Evolutionary conservation across 1,140 invertebrate genomes (phyloP).

Genomic region (Aporrectodea caliginosa): DNA sequence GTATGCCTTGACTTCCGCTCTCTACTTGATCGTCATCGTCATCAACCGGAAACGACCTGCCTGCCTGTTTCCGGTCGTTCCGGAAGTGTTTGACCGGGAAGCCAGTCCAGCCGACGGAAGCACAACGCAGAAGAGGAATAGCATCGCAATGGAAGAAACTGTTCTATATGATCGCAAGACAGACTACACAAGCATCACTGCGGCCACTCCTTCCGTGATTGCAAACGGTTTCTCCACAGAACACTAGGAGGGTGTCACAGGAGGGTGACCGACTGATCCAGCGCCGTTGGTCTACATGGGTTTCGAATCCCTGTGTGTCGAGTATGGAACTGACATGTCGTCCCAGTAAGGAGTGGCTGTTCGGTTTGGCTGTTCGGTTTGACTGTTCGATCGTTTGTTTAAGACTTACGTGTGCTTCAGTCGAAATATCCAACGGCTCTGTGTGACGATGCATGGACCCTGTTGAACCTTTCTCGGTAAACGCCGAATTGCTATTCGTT

Average conservation of each 20-base stretch:
- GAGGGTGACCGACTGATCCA: background rate
- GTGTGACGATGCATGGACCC: no score
- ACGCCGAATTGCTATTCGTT: no score
- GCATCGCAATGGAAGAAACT: background rate
- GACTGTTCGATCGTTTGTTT: no score
- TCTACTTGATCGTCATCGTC: background rate
- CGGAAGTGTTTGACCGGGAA: background rate
- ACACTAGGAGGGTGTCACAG: no score
- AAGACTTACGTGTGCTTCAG: no score
- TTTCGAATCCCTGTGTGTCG: background rate
- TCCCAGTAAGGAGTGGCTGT: background rate
- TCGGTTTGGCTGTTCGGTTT: background rate
- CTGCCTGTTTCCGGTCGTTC: background rate
- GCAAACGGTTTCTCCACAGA: no score
- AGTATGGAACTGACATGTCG: background rate
- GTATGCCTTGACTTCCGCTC: background rate
- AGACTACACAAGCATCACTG: background rate
- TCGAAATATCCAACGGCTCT: no score
- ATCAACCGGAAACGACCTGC: background rate
- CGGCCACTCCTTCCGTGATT: background rate
- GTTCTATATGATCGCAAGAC: background rate
- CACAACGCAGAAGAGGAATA: background rate
- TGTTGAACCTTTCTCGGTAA: no score
- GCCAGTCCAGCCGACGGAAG: background rate
- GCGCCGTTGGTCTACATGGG: background rate